Conservation (phyloP, 2,113 vertebrate species). For the Epinephelus lanceolatus region DNA sequence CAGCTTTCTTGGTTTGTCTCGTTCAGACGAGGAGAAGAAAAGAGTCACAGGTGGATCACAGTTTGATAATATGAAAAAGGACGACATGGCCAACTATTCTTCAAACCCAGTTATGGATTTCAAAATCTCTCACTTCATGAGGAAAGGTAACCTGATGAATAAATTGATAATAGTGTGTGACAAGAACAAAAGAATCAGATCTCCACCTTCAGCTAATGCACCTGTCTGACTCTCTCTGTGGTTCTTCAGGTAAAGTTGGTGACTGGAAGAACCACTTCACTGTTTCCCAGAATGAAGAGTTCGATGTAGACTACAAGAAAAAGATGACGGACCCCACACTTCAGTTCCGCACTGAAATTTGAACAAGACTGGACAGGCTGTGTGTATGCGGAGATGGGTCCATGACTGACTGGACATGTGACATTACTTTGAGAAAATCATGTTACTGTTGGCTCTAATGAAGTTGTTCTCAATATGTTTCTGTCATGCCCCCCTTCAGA, state of each 20-base stretch:
- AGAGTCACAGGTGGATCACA: slow-evolving; percentile 73
- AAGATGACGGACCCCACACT: slow-evolving; percentile 75
- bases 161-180: no score
- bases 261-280: slow-evolving; percentile 81
- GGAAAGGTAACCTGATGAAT: slow-evolving; percentile 76
- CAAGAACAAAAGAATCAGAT: neutral
- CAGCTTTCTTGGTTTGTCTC: slow-evolving; percentile 83
- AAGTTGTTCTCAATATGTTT: no score
- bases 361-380: neutral
- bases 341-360: slow-evolving; percentile 68
- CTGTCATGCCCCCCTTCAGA: no score
- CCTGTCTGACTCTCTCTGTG: neutral
- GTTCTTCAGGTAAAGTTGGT: slow-evolving; percentile 77
- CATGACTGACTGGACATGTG: neutral
- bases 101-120: slow-evolving; percentile 47
- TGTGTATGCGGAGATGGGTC: neutral
- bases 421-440: neutral
- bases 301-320: slow-evolving; percentile 78
- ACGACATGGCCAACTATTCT: slow-evolving; percentile 81
- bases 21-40: slow-evolving; percentile 61
- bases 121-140: slow-evolving; percentile 79
- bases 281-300: slow-evolving; percentile 77
- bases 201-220: neutral
- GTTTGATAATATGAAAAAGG: slow-evolving; percentile 87
- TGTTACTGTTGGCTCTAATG: neutral